Conservation (phyloP, 2,888 invertebrate genomes). For the Drosophila buzzatii region DNA sequence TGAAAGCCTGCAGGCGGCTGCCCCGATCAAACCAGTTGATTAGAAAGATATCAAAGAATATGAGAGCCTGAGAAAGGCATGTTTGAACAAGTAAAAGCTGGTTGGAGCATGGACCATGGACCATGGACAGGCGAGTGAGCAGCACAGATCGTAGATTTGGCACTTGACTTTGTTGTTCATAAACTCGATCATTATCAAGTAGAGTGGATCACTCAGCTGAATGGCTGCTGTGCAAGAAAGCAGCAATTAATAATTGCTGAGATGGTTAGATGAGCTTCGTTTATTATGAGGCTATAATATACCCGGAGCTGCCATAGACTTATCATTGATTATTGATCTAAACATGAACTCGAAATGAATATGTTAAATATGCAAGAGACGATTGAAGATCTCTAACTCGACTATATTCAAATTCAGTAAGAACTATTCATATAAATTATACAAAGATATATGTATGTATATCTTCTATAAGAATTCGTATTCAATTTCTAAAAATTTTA, state of each 20-base stretch:
- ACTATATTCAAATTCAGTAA: neutral
- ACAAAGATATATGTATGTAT: neutral
- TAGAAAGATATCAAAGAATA: constrained; percentile 35
- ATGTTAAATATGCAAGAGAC: neutral
- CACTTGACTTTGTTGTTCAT: neutral
- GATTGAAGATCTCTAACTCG: too few species aligned
- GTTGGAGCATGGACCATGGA: neutral
- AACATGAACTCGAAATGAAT: neutral
- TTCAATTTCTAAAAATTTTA: neutral
- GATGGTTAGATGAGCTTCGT: neutral
- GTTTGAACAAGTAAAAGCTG: constrained; percentile 38
- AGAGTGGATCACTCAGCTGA: neutral
- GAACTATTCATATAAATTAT: neutral
- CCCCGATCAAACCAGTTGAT: constrained; percentile 29
- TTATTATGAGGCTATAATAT: neutral
- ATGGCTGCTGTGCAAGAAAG: neutral
- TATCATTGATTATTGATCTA: neutral
- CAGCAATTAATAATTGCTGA: neutral
- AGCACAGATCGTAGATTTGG: neutral
- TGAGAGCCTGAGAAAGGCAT: constrained; percentile 30
- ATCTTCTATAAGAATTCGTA: neutral
- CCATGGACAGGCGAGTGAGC: neutral
- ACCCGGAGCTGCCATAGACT: neutral
- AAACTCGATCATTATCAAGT: neutral
- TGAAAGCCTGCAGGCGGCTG: constrained; percentile 7